These are phyloP conservation scores for Drosophila dives DNA, from an alignment of 2,888 invertebrate species.

Conservation along the genomic window DNA sequence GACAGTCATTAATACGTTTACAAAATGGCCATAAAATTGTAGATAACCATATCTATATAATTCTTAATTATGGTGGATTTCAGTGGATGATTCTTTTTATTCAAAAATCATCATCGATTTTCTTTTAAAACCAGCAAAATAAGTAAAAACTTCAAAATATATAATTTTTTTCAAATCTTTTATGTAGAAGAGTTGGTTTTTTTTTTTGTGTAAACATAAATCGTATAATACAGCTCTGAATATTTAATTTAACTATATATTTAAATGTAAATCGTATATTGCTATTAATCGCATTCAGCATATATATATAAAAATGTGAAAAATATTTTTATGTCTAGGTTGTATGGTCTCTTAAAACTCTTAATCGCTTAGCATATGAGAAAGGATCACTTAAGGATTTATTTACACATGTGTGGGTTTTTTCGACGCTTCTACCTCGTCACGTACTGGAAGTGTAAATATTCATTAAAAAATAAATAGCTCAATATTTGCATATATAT, in stretches of 20 bases:
- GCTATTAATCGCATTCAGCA: constrained; percentile 63
- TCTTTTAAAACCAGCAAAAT: not conserved
- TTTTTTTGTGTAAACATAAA: constrained; percentile 67
- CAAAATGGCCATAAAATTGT: constrained; percentile 42
- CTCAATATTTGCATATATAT: constrained; percentile 73
- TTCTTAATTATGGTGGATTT: not conserved
- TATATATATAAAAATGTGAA: constrained; percentile 59
- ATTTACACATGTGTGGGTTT: constrained; percentile 75
- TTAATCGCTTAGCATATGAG: constrained; percentile 79
- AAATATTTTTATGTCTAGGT: constrained; percentile 50
- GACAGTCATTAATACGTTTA: constrained; percentile 56
- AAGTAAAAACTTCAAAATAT: not conserved
- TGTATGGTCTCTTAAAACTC: constrained; percentile 64
- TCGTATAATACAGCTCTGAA: constrained; percentile 68
- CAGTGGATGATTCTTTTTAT: not conserved
- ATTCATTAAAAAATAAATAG: constrained; percentile 77
- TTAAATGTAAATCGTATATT: constrained; percentile 73
- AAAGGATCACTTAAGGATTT: constrained; percentile 80
- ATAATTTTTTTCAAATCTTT: constrained; percentile 18
- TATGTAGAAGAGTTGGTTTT: constrained; percentile 20
- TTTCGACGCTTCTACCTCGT: constrained; percentile 55
- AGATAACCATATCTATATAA: not conserved
- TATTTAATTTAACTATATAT: constrained; percentile 69
- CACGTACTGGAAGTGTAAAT: constrained; percentile 77
- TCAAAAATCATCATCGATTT: not conserved